These are phyloP conservation scores for Sarcoramphus papa DNA, from an alignment of 2,797 vertebrate species.

Conservation along the genomic window DNA sequence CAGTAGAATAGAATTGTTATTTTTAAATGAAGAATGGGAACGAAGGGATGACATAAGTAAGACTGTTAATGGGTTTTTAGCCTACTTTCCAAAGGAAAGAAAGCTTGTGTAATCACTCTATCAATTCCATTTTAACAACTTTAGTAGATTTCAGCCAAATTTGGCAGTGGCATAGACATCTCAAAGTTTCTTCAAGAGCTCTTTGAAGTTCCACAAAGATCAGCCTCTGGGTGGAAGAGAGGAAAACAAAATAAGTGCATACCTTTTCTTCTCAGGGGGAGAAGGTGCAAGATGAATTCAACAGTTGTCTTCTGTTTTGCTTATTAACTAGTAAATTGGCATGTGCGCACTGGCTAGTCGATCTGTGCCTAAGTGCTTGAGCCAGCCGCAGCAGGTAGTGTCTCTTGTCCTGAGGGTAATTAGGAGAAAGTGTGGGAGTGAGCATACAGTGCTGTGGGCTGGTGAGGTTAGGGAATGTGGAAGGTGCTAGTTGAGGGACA, in stretches of 20 bases:
- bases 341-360: neutral
- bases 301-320: neutral
- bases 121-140: constrained; percentile 21
- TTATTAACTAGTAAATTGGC: neutral
- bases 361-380: neutral
- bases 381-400: neutral
- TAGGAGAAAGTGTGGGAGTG: neutral
- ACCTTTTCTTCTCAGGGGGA: neutral
- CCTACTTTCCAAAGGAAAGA: constrained; percentile 31
- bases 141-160: constrained; percentile 5
- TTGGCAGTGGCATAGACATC: neutral
- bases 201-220: neutral
- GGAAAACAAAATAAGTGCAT: neutral
- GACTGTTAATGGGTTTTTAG: constrained; percentile 62
- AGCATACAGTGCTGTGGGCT: neutral
- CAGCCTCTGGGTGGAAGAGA: neutral
- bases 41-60: constrained; percentile 47
- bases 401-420: neutral
- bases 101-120: constrained; percentile 55
- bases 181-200: neutral
- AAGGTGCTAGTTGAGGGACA: neutral
- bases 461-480: neutral
- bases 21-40: constrained; percentile 60
- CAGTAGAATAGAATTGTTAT: constrained; percentile 48
- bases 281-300: neutral